Percentiles rank a stretch among this genome's conserved stretches.
phyloP scores from a whole-genome alignment of 2,113 vertebrate genomes.

The Sylvietta virens region DNA sequence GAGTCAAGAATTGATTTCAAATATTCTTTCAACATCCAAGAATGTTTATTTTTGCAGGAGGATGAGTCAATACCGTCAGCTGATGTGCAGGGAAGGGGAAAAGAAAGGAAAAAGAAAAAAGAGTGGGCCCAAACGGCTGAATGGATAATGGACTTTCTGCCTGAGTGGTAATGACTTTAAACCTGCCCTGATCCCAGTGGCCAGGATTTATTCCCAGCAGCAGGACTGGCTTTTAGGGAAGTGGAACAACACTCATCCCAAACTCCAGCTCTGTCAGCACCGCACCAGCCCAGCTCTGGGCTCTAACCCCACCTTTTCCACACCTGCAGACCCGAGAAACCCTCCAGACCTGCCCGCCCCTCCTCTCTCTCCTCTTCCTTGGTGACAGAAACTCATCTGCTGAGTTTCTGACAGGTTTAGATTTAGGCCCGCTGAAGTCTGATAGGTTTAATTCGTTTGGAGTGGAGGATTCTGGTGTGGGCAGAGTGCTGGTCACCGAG shows the following conservation, averaged over 20 bases:
- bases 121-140: neutral
- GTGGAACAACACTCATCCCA: neutral
- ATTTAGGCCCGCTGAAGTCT: neutral
- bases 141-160: neutral
- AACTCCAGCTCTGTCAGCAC: neutral
- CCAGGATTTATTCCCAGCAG: neutral
- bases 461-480: neutral
- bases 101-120: neutral
- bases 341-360: neutral
- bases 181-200: neutral
- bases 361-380: neutral
- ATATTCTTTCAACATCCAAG: neutral
- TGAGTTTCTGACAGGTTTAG: too few species aligned
- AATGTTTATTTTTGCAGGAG: neutral
- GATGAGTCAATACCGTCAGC: conserved; percentile 1
- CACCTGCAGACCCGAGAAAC: neutral
- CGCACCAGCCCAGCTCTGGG: neutral
- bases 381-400: neutral
- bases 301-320: neutral
- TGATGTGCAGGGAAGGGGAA: neutral
- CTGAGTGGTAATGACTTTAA: neutral
- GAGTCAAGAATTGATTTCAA: conserved; percentile 31
- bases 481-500: neutral
- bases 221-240: neutral
- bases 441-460: neutral